Conservation (phyloP, 2,797 vertebrate genomes). For the Emydoidea blandingii region DNA sequence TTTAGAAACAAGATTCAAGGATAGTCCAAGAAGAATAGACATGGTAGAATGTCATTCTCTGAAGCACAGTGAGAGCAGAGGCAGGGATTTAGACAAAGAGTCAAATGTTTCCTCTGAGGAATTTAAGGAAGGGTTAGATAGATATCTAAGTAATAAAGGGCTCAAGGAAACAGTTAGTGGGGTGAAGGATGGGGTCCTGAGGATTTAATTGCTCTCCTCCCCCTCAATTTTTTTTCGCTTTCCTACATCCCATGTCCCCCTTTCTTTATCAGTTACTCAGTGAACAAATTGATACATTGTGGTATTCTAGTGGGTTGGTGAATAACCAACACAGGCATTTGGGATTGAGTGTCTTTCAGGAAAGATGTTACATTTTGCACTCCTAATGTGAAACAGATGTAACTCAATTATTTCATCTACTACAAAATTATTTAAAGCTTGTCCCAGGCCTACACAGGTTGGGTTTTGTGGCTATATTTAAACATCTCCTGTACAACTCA, state of each 20-base stretch:
- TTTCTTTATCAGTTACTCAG: not conserved
- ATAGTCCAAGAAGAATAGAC: not conserved
- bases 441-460: not conserved
- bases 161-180: not conserved
- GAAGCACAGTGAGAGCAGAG: not conserved
- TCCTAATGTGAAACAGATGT: not conserved
- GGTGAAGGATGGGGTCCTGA: not conserved
- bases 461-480: not conserved
- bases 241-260: not conserved
- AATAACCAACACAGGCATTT: not conserved
- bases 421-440: not conserved
- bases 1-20: not conserved
- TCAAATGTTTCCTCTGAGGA: not conserved
- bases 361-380: not conserved
- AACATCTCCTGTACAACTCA: not conserved
- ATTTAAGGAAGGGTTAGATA: not conserved
- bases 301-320: not conserved
- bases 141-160: not conserved
- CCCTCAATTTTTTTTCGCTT: not conserved
- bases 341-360: not conserved
- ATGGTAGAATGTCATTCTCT: not conserved
- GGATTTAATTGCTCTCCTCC: not conserved
- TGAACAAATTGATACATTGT: not conserved
- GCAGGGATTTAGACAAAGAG: not conserved
- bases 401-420: not conserved